These are phyloP conservation scores for Sphaerophoria rueppellii DNA, from an alignment of 2,888 invertebrate genomes.

Conservation along the genomic window DNA sequence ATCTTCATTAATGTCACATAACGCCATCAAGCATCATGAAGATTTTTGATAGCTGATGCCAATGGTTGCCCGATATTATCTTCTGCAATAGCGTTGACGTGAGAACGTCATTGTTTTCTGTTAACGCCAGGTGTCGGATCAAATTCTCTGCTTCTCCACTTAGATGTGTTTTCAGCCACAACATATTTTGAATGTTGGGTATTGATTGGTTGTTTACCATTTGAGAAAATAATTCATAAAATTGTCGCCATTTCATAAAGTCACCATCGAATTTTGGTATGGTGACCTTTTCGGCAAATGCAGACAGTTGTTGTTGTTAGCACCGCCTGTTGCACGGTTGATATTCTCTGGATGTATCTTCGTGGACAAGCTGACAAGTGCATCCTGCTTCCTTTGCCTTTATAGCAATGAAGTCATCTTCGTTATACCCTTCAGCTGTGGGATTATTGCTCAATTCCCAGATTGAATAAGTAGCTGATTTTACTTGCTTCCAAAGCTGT, in stretches of 20 bases:
- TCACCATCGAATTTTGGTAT: too few relatives aligned
- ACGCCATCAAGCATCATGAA: background rate
- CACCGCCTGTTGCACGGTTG: background rate
- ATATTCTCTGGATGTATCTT: background rate
- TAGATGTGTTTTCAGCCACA: too few relatives aligned
- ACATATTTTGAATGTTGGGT: constrained; percentile 5
- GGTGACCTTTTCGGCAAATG: background rate
- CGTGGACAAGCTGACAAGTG: background rate
- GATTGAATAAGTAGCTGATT: too few relatives aligned
- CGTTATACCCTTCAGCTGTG: too few relatives aligned
- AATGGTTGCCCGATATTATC: constrained; percentile 3
- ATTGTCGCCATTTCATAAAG: constrained; percentile 8
- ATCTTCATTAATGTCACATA: constrained; percentile 9
- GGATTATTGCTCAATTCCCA: too few relatives aligned
- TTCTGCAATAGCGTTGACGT: background rate
- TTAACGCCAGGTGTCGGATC: background rate
- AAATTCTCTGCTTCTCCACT: too few relatives aligned
- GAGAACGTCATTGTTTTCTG: background rate
- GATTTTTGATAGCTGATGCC: constrained; percentile 1
- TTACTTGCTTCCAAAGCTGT: background rate
- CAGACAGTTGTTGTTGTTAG: background rate
- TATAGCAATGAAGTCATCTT: too few relatives aligned
- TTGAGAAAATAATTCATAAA: background rate
- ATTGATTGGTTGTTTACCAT: constrained; percentile 2
- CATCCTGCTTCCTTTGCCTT: constrained; percentile 2